Evolutionary conservation across 2,888 invertebrate genomes (phyloP).

Genomic region (Meloe dianella): DNA sequence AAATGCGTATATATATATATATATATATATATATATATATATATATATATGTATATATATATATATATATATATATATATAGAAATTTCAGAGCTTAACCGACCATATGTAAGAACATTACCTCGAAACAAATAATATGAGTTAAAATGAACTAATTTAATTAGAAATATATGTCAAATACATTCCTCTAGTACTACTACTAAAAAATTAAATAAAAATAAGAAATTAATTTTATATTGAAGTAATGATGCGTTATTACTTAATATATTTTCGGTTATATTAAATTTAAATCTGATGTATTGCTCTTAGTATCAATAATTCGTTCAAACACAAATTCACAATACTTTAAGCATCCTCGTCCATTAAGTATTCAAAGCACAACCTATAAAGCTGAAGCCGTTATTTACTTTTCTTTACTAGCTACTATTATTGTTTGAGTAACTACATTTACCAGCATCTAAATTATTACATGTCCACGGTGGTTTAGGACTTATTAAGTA

Average conservation of each 20-base stretch:
- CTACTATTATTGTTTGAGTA: slow-evolving; percentile 5
- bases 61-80: not conserved
- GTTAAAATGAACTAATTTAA: not conserved
- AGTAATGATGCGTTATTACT: no score
- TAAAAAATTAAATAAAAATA: no score
- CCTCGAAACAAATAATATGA: not conserved
- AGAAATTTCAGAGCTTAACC: not conserved
- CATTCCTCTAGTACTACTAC: no score
- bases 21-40: no score
- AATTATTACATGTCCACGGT: not conserved
- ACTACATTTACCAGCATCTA: not conserved
- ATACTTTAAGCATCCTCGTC: slow-evolving; percentile 1
- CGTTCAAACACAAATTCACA: not conserved
- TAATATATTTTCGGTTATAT: not conserved
- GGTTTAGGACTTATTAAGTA: not conserved
- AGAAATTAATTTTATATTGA: no score
- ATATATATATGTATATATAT: no score
- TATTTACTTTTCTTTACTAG: not conserved
- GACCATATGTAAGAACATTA: not conserved
- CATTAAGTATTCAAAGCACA: not conserved
- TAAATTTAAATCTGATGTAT: not conserved
- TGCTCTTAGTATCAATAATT: not conserved
- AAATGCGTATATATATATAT: slow-evolving; percentile 17
- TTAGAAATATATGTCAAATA: not conserved
- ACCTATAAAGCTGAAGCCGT: not conserved